These are phyloP conservation scores for Centrocercus urophasianus DNA, from an alignment of 2,113 vertebrate genomes.

Conservation along the genomic window DNA sequence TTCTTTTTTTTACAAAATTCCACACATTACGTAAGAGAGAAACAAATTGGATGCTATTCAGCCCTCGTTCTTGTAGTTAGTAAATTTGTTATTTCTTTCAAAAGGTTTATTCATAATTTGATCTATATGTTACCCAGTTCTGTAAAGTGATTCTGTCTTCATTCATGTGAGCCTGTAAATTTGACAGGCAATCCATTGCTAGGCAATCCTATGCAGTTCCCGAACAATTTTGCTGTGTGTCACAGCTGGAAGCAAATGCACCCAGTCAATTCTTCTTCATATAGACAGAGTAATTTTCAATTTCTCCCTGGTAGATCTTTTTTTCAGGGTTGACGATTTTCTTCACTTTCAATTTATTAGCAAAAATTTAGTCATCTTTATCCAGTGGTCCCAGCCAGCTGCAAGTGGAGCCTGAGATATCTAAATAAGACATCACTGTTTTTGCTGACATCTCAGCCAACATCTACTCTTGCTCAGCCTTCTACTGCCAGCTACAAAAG, in stretches of 20 bases:
- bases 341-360: neutral
- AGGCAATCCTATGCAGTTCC: neutral
- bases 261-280: neutral
- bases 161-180: neutral
- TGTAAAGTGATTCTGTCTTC: neutral
- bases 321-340: neutral
- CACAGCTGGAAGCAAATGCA: neutral
- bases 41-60: neutral
- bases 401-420: neutral
- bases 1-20: neutral
- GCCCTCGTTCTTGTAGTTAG: neutral
- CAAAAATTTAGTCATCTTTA: neutral
- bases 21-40: neutral
- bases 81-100: neutral
- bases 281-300: neutral
- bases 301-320: neutral
- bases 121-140: neutral
- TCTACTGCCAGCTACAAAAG: neutral
- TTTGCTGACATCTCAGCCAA: neutral
- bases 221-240: neutral
- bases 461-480: neutral
- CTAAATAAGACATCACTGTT: neutral
- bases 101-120: neutral
- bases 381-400: neutral
- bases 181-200: neutral